Evolutionary conservation across 2,113 vertebrate genomes (phyloP).

Genomic region (Syrmaticus mikado): DNA sequence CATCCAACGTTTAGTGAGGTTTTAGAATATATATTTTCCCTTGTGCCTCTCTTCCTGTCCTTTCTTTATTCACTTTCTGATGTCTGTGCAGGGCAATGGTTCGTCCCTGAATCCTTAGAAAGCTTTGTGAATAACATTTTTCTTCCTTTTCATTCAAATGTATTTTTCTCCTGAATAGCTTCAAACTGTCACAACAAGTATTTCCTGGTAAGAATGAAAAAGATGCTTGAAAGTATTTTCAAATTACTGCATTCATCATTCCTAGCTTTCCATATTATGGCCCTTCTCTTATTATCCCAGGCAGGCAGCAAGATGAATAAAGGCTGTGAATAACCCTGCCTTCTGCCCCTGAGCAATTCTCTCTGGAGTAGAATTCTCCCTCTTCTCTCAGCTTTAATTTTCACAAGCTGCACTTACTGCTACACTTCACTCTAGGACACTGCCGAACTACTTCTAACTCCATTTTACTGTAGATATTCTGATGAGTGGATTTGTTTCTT

Average conservation of each 20-base stretch:
- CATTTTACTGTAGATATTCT: background rate
- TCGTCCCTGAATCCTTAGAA: background rate
- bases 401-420: background rate
- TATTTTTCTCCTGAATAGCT: background rate
- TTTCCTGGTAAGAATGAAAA: background rate
- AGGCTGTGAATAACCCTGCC: background rate
- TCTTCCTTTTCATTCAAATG: background rate
- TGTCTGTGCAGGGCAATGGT: background rate
- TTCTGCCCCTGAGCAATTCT: background rate
- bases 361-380: background rate
- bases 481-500: background rate
- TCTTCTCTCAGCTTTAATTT: background rate
- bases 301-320: background rate
- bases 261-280: background rate
- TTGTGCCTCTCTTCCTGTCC: background rate
- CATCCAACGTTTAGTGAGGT: background rate
- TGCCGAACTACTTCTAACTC: background rate
- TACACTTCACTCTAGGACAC: background rate
- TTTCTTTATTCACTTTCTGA: background rate
- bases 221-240: background rate
- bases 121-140: background rate
- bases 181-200: background rate
- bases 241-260: background rate
- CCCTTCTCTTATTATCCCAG: background rate
- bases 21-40: background rate